Conservation (phyloP, 1,140 invertebrate species). For the Drosophila lacertosa region DNA sequence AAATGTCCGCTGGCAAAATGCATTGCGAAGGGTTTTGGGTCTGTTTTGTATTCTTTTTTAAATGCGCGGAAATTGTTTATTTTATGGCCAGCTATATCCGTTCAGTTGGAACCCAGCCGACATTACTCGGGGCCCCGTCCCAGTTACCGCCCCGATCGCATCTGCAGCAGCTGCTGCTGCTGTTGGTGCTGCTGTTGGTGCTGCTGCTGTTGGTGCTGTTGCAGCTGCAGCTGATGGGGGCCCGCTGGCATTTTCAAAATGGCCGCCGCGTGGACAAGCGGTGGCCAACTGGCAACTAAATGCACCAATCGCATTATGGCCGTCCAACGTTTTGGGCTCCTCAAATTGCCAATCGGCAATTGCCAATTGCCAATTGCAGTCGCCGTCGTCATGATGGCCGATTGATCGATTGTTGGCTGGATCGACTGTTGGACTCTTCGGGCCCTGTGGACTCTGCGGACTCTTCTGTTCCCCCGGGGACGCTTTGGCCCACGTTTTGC, state of each 20-base stretch:
- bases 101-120: not conserved
- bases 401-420: constrained; percentile 25
- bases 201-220: not conserved
- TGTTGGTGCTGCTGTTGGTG: not conserved
- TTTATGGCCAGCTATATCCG: constrained; percentile 75
- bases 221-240: constrained; percentile 5
- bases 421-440: constrained; percentile 5
- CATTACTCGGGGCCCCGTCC: not conserved
- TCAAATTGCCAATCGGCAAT: constrained; percentile 49
- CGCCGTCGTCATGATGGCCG: constrained; percentile 29
- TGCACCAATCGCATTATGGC: constrained; percentile 82
- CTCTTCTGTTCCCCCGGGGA: constrained; percentile 34
- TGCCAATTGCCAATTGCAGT: constrained; percentile 65
- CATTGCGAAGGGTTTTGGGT: constrained; percentile 12
- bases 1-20: not conserved
- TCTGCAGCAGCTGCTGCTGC: not conserved
- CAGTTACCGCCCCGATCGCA: constrained; percentile 13
- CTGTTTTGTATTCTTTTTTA: constrained; percentile 60
- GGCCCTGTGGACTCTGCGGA: no score
- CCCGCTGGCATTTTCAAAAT: constrained; percentile 60
- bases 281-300: constrained; percentile 57
- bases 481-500: constrained; percentile 75
- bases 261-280: constrained; percentile 54
- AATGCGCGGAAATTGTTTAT: constrained; percentile 79
- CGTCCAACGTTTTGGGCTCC: constrained; percentile 68